Percentiles rank a stretch among this genome's conserved stretches.
These are phyloP conservation scores for Grammomys dolichurus DNA, from an alignment of 2,113 vertebrate species.

Conservation along the genomic window DNA sequence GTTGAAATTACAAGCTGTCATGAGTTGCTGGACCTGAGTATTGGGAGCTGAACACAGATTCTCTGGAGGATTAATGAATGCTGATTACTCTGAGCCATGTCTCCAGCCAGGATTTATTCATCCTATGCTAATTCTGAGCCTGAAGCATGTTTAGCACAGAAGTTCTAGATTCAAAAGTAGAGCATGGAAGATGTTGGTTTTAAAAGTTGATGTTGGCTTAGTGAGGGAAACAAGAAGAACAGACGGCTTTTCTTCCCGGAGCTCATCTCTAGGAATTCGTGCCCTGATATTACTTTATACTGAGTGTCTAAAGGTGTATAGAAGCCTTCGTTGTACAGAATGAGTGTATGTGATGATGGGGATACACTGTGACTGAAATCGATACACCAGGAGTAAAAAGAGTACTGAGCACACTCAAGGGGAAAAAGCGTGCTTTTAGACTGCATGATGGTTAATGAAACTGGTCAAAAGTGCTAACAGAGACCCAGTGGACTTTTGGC, in stretches of 20 bases:
- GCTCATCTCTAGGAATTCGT: neutral
- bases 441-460: neutral
- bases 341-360: accelerated
- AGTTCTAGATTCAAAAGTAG: neutral
- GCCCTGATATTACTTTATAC: neutral
- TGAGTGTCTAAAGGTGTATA: neutral
- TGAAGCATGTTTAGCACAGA: neutral
- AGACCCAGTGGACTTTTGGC: neutral
- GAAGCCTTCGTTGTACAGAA: neutral
- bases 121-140: neutral
- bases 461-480: neutral
- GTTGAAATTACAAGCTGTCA: neutral
- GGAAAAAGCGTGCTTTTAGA: neutral
- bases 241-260: neutral
- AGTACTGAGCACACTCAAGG: neutral
- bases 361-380: neutral
- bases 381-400: neutral
- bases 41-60: neutral
- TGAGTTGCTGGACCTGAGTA: neutral
- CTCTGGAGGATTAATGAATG: neutral
- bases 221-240: neutral
- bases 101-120: neutral
- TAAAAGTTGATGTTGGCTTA: neutral
- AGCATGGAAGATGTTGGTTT: neutral
- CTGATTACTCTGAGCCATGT: neutral